Evolutionary conservation across 2,888 invertebrate genomes (phyloP).

Genomic region (Heliconius erato): DNA sequence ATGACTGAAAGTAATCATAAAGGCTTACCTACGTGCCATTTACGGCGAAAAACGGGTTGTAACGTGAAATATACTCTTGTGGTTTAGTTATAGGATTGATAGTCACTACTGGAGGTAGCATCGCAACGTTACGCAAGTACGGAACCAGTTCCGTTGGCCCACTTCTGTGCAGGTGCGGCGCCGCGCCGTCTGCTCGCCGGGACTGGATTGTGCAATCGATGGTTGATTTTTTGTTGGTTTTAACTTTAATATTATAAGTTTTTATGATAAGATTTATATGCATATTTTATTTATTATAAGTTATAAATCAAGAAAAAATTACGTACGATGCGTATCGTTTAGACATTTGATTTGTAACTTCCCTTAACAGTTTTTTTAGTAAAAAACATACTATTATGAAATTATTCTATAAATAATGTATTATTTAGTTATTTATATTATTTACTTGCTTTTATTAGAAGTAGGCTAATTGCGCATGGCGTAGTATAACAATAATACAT

Average conservation of each 20-base stretch:
- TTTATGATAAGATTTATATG: not conserved
- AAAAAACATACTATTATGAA: not conserved
- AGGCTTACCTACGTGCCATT: conserved; percentile 31
- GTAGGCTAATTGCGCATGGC: not conserved
- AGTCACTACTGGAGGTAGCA: conserved; percentile 33
- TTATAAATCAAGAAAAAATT: too few species aligned
- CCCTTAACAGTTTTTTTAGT: not conserved
- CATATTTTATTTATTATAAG: too few species aligned
- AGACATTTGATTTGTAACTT: not conserved
- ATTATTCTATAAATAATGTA: not conserved
- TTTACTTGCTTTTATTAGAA: not conserved
- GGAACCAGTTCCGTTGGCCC: conserved; percentile 55
- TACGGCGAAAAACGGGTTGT: conserved; percentile 10
- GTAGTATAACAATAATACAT: not conserved
- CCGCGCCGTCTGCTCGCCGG: conserved; percentile 56
- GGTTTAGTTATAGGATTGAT: conserved; percentile 21
- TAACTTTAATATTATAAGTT: not conserved
- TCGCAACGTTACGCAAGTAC: conserved; percentile 50
- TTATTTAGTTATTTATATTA: not conserved
- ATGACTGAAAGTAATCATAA: conserved; percentile 35
- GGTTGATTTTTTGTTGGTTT: conserved; percentile 29
- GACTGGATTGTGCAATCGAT: conserved; percentile 46
- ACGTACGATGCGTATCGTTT: not conserved
- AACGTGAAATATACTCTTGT: conserved; percentile 26
- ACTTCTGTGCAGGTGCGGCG: conserved; percentile 58